Conservation (phyloP, 2,113 vertebrate species). For the Calonectris borealis region DNA sequence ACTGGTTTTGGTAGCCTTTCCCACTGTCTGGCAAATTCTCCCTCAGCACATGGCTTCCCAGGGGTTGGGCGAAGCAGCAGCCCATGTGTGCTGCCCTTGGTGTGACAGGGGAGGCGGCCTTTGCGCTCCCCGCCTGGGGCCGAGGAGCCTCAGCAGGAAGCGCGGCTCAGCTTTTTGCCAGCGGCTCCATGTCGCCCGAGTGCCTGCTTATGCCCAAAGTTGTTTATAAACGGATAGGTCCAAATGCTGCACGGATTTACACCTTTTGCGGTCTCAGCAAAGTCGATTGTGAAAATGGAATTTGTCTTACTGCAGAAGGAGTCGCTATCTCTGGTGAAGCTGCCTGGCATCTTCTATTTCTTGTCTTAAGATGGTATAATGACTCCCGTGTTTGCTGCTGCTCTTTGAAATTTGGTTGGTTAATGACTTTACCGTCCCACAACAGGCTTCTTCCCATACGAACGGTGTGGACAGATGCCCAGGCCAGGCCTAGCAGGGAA, state of each 20-base stretch:
- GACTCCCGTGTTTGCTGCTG: background rate
- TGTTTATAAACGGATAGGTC: background rate
- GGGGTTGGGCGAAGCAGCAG: background rate
- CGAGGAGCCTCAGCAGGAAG: background rate
- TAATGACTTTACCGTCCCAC: background rate
- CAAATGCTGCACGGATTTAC: background rate
- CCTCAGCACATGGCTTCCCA: background rate
- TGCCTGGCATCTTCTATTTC: background rate
- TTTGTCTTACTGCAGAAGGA: background rate
- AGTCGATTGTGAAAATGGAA: background rate
- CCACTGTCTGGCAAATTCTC: background rate
- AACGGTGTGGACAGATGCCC: background rate
- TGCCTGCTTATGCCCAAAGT: background rate
- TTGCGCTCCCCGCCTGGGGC: background rate
- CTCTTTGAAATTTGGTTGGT: background rate
- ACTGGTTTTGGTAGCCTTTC: background rate
- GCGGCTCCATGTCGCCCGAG: background rate
- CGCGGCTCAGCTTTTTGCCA: background rate
- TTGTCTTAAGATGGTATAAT: background rate
- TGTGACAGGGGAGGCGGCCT: background rate
- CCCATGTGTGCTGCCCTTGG: background rate
- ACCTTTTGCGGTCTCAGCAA: background rate
- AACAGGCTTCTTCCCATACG: background rate
- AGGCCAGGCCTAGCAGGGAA: background rate
- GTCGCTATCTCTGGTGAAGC: background rate